Percentiles rank a stretch among this genome's conserved stretches.
Conservation (phyloP, 1,140 invertebrate species). For the Tetragnatha versicolor region DNA sequence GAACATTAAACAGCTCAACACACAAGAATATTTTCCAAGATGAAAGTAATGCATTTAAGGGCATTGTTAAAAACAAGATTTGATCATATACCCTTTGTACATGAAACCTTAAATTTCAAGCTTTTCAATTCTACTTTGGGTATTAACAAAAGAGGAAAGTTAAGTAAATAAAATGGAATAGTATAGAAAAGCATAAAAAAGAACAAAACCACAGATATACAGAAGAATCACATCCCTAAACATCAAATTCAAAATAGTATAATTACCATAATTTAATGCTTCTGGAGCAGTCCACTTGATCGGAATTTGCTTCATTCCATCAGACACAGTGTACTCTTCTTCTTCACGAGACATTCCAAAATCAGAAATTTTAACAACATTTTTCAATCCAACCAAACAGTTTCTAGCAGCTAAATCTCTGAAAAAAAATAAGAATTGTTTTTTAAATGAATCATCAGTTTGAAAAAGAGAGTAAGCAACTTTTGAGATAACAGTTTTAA, state of each 20-base stretch:
- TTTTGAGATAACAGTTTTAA: neutral
- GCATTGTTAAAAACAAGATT: no score
- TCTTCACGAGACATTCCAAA: constrained; percentile 98
- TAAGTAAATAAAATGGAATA: neutral
- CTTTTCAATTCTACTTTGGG: neutral
- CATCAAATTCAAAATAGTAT: neutral
- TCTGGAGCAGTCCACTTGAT: constrained; percentile 98
- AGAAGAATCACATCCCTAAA: no score
- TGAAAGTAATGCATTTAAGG: no score
- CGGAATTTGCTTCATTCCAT: constrained; percentile 97
- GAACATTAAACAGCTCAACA: neutral
- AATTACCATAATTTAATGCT: constrained; percentile 89
- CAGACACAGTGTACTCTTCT: constrained; percentile 95
- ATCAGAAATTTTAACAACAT: constrained; percentile 94
- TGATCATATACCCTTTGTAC: no score
- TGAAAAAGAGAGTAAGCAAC: neutral
- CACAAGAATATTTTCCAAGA: no score
- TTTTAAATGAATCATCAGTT: neutral
- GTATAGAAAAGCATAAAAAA: no score
- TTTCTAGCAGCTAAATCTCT: constrained; percentile 94
- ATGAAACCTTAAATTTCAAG: neutral
- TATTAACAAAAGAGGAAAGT: neutral
- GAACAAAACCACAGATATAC: no score
- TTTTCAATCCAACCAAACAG: constrained; percentile 86
- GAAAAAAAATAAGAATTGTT: constrained; percentile 48